A percentile compares a stretch with the other conserved stretches of the same genome.
These are phyloP conservation scores for Montipora foliosa DNA, from an alignment of 64 coral and sea anemone species.

Conservation along the genomic window DNA sequence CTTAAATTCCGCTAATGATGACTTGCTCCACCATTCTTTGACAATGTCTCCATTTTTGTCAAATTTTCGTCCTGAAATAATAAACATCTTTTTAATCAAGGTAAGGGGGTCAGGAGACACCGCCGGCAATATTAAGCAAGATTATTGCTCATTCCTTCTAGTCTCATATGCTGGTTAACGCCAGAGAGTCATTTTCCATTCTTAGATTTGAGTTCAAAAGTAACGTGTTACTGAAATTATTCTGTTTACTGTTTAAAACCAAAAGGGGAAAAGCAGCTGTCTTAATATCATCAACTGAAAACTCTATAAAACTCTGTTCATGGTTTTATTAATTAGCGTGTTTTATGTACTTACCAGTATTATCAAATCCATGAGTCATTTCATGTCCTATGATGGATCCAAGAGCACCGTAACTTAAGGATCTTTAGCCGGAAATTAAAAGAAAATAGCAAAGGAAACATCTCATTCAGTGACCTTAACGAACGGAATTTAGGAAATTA, in stretches of 20 bases:
- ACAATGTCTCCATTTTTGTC: conserved; percentile 99
- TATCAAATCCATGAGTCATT: conserved; percentile 98
- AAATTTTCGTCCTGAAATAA: conserved; percentile 87
- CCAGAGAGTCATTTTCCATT: not conserved
- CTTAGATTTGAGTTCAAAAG: not conserved
- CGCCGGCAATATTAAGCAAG: too few relatives aligned
- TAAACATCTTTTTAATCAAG: not conserved
- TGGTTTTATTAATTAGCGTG: too few relatives aligned
- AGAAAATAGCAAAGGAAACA: not conserved
- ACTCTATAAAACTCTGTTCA: too few relatives aligned
- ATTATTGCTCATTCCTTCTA: too few relatives aligned
- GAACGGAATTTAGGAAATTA: too few relatives aligned
- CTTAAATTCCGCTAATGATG: conserved; percentile 74
- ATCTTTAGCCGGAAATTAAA: conserved; percentile 44
- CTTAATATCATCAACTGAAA: too few relatives aligned
- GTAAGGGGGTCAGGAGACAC: too few relatives aligned
- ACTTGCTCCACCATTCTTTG: conserved; percentile 94
- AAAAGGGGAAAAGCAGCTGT: too few relatives aligned
- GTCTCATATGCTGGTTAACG: too few relatives aligned
- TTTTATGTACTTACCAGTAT: conserved; percentile 80
- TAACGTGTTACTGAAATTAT: too few relatives aligned
- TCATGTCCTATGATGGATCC: conserved; percentile 99
- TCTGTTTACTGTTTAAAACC: too few relatives aligned
- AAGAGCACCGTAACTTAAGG: conserved; percentile 93
- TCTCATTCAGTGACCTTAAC: not conserved